Evolutionary conservation across 1,140 invertebrate species (phyloP), one percentile per base, ranked within the genome.

Genomic region (Callitettix versicolor): DNA sequence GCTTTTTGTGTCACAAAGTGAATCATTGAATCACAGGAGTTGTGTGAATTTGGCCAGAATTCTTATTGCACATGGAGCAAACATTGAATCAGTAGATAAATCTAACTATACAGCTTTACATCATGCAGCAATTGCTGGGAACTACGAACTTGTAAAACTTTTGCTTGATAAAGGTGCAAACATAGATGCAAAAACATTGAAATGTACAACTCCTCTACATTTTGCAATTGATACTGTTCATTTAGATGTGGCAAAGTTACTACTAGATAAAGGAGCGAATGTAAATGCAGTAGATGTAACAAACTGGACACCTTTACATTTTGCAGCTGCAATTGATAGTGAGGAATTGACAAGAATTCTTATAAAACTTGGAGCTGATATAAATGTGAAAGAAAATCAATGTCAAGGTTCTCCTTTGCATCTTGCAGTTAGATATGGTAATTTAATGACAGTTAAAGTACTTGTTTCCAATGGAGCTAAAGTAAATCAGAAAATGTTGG

Each of bases 21-120:
- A 47, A 20, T 6, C 4, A 5, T 21, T 14, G 18, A n/a, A 20
- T 4, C 9, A 18, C 6, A 14, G 42, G 77, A 62, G 76, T 76
- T 67, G 26, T 30, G 3, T 30, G 9, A 9, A 30, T 30, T 4
- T 30, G 26, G 73, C 78, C 30, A 74, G 77, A 60, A 59, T 78
- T 5, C 58, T 79, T 3, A 57, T 79, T 26, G 72, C 76, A 47
- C 71, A 78, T 66, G 76, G 76, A 21, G 76, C 74, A 1, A 72
- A 75, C 48, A 71, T 76, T 17, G 73, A 79, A 62, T 71, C 73
- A 6, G 75, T 75, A 59, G 73, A 75, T 1, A 60, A 76, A 15
- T 75, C 76, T 74, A 48, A 48, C 22, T 2, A 17, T 11, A 60
- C 54, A 34, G 51, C 58, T 38, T 36, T 63, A 11, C 60, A 60